Evolutionary conservation across 2,888 invertebrate species (phyloP).

Genomic region (Oscheius sp.): DNA sequence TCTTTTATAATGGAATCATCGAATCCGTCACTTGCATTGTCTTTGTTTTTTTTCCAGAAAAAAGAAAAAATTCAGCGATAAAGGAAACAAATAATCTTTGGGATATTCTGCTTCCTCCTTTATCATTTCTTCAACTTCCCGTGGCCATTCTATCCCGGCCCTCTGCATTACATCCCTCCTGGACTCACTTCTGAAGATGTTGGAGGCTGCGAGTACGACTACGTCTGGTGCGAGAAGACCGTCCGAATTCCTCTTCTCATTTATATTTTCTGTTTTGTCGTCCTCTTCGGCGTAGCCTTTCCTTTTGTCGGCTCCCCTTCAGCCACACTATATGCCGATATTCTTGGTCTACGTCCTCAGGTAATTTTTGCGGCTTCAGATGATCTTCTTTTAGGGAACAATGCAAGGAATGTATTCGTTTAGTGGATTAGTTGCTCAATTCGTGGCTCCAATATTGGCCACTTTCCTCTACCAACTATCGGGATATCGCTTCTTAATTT

Average conservation of each 20-base stretch:
- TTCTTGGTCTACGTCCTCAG: conserved; percentile 47
- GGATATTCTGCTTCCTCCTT: conserved; percentile 38
- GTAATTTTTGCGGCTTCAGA: conserved; percentile 7
- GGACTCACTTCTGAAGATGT: conserved; percentile 38
- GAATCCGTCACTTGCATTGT: conserved; percentile 35
- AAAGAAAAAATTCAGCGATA: conserved; percentile 33
- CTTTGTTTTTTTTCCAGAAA: conserved; percentile 26
- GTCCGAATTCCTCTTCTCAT: conserved; percentile 41
- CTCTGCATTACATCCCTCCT: conserved; percentile 41
- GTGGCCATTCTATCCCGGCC: conserved; percentile 50
- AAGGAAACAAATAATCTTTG: conserved; percentile 45
- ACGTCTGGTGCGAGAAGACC: conserved; percentile 42
- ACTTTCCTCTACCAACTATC: conserved; percentile 52
- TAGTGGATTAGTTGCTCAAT: conserved; percentile 49
- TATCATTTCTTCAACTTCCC: conserved; percentile 50
- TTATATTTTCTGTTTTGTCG: conserved; percentile 41
- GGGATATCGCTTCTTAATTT: conserved; percentile 47
- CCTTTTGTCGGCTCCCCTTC: conserved; percentile 47
- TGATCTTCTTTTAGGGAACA: conserved; percentile 35
- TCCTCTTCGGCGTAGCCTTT: conserved; percentile 47
- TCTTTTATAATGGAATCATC: conserved; percentile 43
- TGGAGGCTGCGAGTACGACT: conserved; percentile 43
- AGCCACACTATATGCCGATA: conserved; percentile 45
- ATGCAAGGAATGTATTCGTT: conserved; percentile 55
- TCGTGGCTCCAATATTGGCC: conserved; percentile 45